phyloP scores from a whole-genome alignment of 2,113 vertebrate genomes.

The Gallinago media region DNA sequence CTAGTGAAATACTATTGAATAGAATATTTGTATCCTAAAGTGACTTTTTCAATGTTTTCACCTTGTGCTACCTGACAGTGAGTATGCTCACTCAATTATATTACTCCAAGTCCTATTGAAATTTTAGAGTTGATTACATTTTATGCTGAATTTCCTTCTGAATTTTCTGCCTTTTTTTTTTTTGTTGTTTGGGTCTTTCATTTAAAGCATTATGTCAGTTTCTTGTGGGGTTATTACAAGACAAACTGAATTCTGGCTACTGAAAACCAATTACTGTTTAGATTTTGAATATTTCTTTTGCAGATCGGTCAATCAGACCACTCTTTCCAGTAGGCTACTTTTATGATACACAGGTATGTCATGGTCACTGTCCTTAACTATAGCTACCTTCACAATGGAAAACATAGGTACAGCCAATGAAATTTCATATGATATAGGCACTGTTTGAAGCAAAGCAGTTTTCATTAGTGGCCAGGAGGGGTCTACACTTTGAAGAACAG shows the following conservation, averaged over 20 bases:
- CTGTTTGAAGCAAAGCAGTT: background rate
- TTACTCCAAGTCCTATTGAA: background rate
- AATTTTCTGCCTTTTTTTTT: background rate
- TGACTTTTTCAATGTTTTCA: background rate
- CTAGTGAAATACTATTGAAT: background rate
- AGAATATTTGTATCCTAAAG: background rate
- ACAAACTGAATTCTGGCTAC: background rate
- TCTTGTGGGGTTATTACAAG: background rate
- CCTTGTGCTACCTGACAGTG: background rate
- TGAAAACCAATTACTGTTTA: background rate
- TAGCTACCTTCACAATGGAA: background rate
- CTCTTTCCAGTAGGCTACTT: conserved; percentile 95
- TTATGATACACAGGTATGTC: conserved; percentile 94
- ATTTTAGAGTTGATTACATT: background rate
- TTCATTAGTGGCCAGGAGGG: background rate
- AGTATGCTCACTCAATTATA: background rate
- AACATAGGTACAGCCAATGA: background rate
- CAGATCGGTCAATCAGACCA: conserved; percentile 93
- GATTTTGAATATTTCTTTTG: background rate
- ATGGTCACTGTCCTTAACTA: background rate
- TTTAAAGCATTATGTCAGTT: background rate
- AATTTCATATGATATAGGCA: accelerated
- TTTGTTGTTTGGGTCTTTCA: background rate
- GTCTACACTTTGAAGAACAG: background rate
- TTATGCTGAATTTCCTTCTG: background rate